A percentile compares a stretch with the other conserved stretches of the same genome.
phyloP scores from a whole-genome alignment of 92 coral and sea anemone genomes.

The Metridium senile region DNA sequence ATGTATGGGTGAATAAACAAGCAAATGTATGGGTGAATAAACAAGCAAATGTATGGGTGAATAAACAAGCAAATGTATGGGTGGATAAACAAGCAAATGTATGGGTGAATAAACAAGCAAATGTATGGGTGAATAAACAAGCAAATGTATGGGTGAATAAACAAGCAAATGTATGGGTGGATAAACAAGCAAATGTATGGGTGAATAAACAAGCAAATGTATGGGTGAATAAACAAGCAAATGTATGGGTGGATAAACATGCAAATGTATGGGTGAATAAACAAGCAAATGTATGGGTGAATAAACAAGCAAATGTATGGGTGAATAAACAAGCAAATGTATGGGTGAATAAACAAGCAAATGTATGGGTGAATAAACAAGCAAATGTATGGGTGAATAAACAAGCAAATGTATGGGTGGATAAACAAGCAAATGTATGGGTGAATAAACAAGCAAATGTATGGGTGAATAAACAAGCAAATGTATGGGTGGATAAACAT shows the following conservation, averaged over 20 bases:
- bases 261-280: not conserved
- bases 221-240: constrained; percentile 62
- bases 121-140: constrained; percentile 73
- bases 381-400: not conserved
- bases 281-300: not conserved
- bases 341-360: not conserved
- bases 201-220: too few relatives aligned
- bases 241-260: too few relatives aligned
- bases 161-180: not conserved
- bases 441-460: not conserved
- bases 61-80: not conserved
- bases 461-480: not conserved
- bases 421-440: constrained; percentile 32
- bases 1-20: not conserved
- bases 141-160: not conserved
- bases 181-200: not conserved
- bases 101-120: not conserved
- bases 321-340: constrained; percentile 54
- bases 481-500: not conserved
- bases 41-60: not conserved
- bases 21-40: too few relatives aligned
- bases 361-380: not conserved
- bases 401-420: too few relatives aligned
- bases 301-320: too few relatives aligned
- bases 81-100: not conserved